Evolutionary conservation across 2,113 vertebrate genomes (phyloP), one percentile per base, ranked within the genome.

Genomic region (Balaenoptera acutorostrata): DNA sequence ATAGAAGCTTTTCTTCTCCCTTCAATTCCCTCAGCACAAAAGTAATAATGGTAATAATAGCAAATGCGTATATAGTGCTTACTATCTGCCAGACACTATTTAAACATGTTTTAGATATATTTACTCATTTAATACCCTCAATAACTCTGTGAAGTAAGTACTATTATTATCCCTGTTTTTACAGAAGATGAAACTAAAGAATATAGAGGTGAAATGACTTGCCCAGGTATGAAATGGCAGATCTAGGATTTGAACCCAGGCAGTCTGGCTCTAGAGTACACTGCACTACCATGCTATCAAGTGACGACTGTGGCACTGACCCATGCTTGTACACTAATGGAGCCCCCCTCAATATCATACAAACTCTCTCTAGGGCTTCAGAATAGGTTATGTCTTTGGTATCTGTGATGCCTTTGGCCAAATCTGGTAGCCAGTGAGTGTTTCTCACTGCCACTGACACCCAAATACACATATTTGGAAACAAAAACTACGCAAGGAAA

Each of bases 381-480:
- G 74, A 91, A 64, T 87, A 95, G 39, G 61, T 81, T 33, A 69
- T 31, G 10, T 36, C 15, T 90, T 87, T 95, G 59, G 49, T 55
- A 41, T 49, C 69, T 90, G 44, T 95, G 85, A 87, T 90, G 27
- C 33, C 61, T 95, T 41, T 91, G 61, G 77, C 66, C 80, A 93
- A 83, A 93, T 84, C 23, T 74, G 39, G 46, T 83, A 78, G 36
- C 57, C 57, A 90, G 41, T 44, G 49, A 92, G 94, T 83, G n/a
- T 86, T 92, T 96, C 66, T 93, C 75, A 88, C 52, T 74, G 29
- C 39, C 61, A 25, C 17, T 81, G 78, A 46, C 49, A 81, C 12
- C n/a, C 39, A 92, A 81, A 92, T 78, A 96, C 46, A 88, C 74
- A 59, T 61, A 74, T 71, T 36, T 93, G 44, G 55, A 93, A 93